phyloP scores from a whole-genome alignment of 2,113 vertebrate species.

The Oryzias celebensis region DNA sequence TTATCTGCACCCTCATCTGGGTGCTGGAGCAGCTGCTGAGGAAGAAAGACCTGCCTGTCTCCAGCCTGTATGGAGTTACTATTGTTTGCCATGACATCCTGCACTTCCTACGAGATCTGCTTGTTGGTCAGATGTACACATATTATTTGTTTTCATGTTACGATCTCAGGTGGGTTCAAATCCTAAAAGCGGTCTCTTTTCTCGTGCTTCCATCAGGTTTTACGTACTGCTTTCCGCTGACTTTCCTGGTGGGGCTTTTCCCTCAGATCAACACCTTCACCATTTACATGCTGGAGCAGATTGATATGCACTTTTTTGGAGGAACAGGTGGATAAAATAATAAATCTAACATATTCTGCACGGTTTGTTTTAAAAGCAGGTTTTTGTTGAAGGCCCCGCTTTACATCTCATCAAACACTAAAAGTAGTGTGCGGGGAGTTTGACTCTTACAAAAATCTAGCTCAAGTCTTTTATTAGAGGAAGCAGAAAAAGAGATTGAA shows the following conservation, averaged over 20 bases:
- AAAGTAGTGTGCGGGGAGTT: no score
- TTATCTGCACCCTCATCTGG: slow-evolving; percentile 94
- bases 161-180: background rate
- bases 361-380: background rate
- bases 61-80: slow-evolving; percentile 86
- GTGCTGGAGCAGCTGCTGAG: slow-evolving; percentile 88
- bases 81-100: slow-evolving; percentile 85
- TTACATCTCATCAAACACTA: no score
- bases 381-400: no score
- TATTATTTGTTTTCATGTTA: background rate
- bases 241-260: slow-evolving; percentile 93
- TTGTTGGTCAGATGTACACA: slow-evolving; percentile 82
- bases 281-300: slow-evolving; percentile 92
- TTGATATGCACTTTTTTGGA: slow-evolving; percentile 93
- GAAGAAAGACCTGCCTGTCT: slow-evolving; percentile 80
- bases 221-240: slow-evolving; percentile 91
- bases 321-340: slow-evolving; percentile 85
- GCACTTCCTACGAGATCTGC: slow-evolving; percentile 80
- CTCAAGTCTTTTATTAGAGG: no score
- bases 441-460: no score
- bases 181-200: background rate
- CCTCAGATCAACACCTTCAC: slow-evolving; percentile 97
- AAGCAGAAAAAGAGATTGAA: no score
- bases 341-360: background rate
- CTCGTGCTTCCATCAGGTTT: slow-evolving; percentile 77